phyloP scores from a whole-genome alignment of 1,140 invertebrate species.

The Rhyzopertha dominica region DNA sequence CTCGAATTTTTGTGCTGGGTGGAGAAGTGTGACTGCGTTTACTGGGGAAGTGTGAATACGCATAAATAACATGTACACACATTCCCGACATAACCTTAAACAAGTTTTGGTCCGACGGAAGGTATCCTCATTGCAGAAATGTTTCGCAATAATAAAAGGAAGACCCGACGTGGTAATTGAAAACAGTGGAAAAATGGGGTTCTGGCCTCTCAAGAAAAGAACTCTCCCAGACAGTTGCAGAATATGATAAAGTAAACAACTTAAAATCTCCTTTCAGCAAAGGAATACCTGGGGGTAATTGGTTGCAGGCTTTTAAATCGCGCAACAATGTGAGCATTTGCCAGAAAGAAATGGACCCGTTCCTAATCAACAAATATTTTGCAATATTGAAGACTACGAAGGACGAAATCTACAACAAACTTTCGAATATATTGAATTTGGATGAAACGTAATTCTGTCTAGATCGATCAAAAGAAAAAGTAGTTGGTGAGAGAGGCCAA shows the following conservation, averaged over 20 bases:
- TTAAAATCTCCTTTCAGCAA: slow-evolving; percentile 32
- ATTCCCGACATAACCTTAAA: too few relatives aligned
- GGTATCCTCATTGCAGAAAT: too few relatives aligned
- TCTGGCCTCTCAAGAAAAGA: slow-evolving; percentile 30
- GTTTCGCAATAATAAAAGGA: too few relatives aligned
- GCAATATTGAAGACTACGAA: slow-evolving; percentile 14
- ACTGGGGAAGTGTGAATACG: too few relatives aligned
- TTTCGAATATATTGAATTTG: slow-evolving; percentile 22
- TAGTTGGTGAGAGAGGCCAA: slow-evolving; percentile 16
- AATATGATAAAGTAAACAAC: slow-evolving; percentile 30
- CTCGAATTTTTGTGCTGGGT: too few relatives aligned
- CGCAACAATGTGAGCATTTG: slow-evolving; percentile 12
- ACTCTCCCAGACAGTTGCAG: slow-evolving; percentile 24
- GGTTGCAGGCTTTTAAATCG: slow-evolving; percentile 16
- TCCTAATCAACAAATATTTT: slow-evolving; percentile 19
- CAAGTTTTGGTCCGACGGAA: too few relatives aligned
- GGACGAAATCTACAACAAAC: slow-evolving; percentile 5
- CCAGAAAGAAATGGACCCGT: slow-evolving; percentile 18
- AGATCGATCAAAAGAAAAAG: slow-evolving; percentile 22
- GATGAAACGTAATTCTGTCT: slow-evolving; percentile 23
- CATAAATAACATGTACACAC: too few relatives aligned
- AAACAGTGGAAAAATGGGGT: slow-evolving; percentile 32
- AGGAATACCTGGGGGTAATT: slow-evolving; percentile 20
- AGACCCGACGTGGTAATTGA: too few relatives aligned
- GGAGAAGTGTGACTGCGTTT: too few relatives aligned